A percentile compares a stretch with the other conserved stretches of the same genome.
These are phyloP conservation scores for Quadriops clusia DNA, from an alignment of 2,888 invertebrate species.

Conservation along the genomic window DNA sequence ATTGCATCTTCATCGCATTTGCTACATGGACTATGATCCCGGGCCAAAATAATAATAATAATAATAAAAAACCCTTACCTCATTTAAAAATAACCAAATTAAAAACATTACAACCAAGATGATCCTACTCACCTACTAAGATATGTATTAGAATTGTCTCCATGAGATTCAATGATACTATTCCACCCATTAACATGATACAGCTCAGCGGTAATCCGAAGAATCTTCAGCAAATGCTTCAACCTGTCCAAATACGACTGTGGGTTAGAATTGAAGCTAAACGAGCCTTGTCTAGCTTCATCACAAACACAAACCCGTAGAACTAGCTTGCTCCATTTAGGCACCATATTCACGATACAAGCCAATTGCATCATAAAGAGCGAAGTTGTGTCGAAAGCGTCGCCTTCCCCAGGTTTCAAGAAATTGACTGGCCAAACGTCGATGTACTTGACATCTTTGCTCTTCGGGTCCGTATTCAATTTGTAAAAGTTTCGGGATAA, in stretches of 20 bases:
- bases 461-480: conserved; percentile 64
- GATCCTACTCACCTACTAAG: conserved; percentile 24
- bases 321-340: conserved; percentile 76
- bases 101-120: too few species aligned
- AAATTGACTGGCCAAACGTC: conserved; percentile 98
- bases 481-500: conserved; percentile 83
- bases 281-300: conserved; percentile 27
- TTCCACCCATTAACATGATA: conserved; percentile 45
- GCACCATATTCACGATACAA: conserved; percentile 86
- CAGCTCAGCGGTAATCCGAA: conserved; percentile 80
- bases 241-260: conserved; percentile 37
- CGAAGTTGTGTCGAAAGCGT: conserved; percentile 80
- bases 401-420: conserved; percentile 62
- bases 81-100: too few species aligned
- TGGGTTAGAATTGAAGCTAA: conserved; percentile 22
- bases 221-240: conserved; percentile 61
- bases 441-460: conserved; percentile 58
- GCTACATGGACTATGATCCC: too few species aligned
- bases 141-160: conserved; percentile 22
- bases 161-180: conserved; percentile 27
- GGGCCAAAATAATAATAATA: too few species aligned
- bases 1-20: too few species aligned
- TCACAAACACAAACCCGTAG: conserved; percentile 81
- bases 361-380: conserved; percentile 94
- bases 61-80: too few species aligned